Evolutionary conservation across 1,140 invertebrate genomes (phyloP), one percentile per base, ranked within the genome.

Genomic region (Diachasma alloeum): DNA sequence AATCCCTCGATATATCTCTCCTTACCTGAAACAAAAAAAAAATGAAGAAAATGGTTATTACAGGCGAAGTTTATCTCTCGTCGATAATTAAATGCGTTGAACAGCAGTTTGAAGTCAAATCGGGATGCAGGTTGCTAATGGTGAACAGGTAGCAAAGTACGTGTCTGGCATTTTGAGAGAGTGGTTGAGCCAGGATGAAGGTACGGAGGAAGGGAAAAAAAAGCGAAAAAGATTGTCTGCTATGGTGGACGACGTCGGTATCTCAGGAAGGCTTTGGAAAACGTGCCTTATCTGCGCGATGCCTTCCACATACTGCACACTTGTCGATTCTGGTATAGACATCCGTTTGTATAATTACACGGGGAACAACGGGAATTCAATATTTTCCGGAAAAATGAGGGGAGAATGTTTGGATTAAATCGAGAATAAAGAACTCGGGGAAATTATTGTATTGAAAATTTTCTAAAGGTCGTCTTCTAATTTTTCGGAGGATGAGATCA

Each of bases 21-120:
- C 79, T 80, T 78, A 80, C 79, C 79, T 80, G 76, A 24, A 79
- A 79, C 78, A 80, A 59, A 80, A 42, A n/a, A 73, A n/a, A 76
- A 80, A 80, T 24, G 26, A 77, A 63, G 11, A 42, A 72, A 36
- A 77, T 77, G 9, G 67, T 36, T 56, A 53, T 67, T 56, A 72
- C 31, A 69, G 48, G 48, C 15, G n/a, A 26, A 56, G 63, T 73
- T 63, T 56, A 70, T 77, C 66, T 67, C 53, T 44, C 26, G 73
- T 76, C 69, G n/a, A 63, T 69, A 63, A 53, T 77, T 77, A 78
- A 74, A 44, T 74, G 72, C 39, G 13, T 70, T 19, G 37, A 59
- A 59, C 31, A 63, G 67, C 42, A 46, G 39, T 48, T 46, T 53
- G 37, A 31, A 11, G 37, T 71, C 39, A 71, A 69, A 69, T 67